A percentile compares a stretch with the other conserved stretches of the same genome.
Evolutionary conservation across 2,797 vertebrate species (phyloP).

Genomic region (Eupleurogrammus muticus): DNA sequence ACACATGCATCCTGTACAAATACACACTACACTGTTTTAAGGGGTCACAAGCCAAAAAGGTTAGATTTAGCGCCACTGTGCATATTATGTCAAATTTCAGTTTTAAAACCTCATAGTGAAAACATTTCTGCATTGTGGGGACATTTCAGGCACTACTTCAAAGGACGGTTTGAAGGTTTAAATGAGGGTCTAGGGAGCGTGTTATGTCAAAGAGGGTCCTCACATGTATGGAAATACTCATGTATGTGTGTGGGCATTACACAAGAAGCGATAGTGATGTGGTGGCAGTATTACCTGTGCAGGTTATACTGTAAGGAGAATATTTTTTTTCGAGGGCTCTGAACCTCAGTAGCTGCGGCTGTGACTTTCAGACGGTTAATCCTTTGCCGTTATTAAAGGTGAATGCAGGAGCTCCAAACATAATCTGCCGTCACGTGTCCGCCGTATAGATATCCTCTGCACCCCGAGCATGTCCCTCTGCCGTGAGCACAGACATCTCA

Average conservation of each 20-base stretch:
- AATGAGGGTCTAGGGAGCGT: not conserved
- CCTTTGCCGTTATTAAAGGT: conserved; percentile 22
- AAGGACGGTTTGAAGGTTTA: not conserved
- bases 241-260: too few species aligned
- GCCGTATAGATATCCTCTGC: conserved; percentile 11
- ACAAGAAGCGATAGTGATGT: not conserved
- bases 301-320: conserved; percentile 8
- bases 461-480: conserved; percentile 21
- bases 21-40: conserved; percentile 9
- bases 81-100: not conserved
- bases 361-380: conserved; percentile 21
- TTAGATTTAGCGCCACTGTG: not conserved
- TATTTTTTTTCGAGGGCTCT: not conserved
- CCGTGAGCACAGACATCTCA: conserved; percentile 32
- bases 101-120: too few species aligned
- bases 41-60: conserved; percentile 4
- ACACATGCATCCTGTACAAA: conserved; percentile 21
- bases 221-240: not conserved
- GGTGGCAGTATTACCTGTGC: not conserved
- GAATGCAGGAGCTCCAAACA: conserved; percentile 17
- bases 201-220: not conserved
- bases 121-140: too few species aligned
- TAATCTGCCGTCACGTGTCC: conserved; percentile 26
- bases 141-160: not conserved
- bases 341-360: conserved; percentile 4